A percentile compares a stretch with the other conserved stretches of the same genome.
Conservation (phyloP, 2,888 invertebrate species). For the Eupeodes latifasciatus region DNA sequence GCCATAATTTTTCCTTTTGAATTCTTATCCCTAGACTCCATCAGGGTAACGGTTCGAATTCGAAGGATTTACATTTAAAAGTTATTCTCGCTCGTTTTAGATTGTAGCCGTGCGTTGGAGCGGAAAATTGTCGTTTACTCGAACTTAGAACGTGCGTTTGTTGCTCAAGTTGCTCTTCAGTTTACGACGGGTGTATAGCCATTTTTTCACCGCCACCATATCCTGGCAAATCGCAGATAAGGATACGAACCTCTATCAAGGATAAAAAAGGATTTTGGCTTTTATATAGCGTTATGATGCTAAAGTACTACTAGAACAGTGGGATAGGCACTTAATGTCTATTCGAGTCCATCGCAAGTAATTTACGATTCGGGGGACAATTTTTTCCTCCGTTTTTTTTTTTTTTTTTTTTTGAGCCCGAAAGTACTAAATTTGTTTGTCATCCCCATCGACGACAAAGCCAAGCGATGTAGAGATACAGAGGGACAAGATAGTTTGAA, state of each 20-base stretch:
- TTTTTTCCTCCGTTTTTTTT: conserved; percentile 12
- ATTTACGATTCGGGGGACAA: conserved; percentile 69
- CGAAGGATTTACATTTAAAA: conserved; percentile 49
- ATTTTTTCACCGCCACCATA: conserved; percentile 1
- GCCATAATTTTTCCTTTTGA: conserved; percentile 50
- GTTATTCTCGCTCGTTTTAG: conserved; percentile 56
- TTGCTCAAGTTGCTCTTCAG: conserved; percentile 6
- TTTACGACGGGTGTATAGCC: background rate
- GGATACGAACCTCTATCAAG: conserved; percentile 4
- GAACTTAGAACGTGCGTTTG: conserved; percentile 65
- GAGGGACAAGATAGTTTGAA: background rate
- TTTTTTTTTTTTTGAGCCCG: background rate
- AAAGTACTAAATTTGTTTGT: conserved; percentile 33
- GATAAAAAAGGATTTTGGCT: conserved; percentile 37
- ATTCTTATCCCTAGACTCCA: background rate
- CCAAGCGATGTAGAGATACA: background rate
- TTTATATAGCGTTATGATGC: conserved; percentile 41
- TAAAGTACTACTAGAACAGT: conserved; percentile 43
- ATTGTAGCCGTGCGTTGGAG: conserved; percentile 41
- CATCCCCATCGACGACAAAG: conserved; percentile 17
- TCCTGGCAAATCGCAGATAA: conserved; percentile 16
- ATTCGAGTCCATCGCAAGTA: conserved; percentile 66
- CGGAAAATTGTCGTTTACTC: conserved; percentile 66
- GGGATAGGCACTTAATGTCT: conserved; percentile 38
- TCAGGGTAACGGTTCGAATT: background rate